These are phyloP conservation scores for Muraenolepis orangiensis DNA, from an alignment of 2,797 vertebrate species.

Conservation along the genomic window DNA sequence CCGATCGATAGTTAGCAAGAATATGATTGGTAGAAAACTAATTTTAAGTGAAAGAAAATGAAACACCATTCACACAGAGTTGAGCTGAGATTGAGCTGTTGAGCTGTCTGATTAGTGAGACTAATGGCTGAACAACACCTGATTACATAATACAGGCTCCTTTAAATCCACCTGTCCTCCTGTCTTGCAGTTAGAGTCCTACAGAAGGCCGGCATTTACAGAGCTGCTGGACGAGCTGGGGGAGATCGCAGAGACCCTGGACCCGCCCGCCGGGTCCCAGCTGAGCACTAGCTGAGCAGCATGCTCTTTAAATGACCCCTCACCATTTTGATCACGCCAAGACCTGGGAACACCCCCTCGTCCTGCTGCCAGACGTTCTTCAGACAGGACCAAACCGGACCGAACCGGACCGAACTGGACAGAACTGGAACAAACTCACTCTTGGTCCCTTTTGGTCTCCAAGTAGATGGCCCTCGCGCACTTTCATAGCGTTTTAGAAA, in stretches of 20 bases:
- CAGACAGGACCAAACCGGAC: neutral
- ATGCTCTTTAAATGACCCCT: neutral
- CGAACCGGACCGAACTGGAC: neutral
- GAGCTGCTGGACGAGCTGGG: slow-evolving; percentile 82
- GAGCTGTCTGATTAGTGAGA: too few relatives aligned
- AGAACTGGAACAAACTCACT: neutral
- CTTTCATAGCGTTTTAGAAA: slow-evolving; percentile 8
- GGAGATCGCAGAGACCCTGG: slow-evolving; percentile 74
- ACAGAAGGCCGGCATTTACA: slow-evolving; percentile 80
- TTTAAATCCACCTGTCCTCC: neutral
- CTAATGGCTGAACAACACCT: neutral
- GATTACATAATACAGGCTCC: neutral
- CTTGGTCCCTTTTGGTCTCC: neutral
- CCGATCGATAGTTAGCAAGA: too few relatives aligned
- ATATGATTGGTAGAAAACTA: too few relatives aligned
- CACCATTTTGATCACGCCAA: slow-evolving; percentile 7
- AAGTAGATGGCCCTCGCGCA: slow-evolving; percentile 7
- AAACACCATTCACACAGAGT: too few relatives aligned
- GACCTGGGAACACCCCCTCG: neutral
- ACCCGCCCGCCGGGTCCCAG: slow-evolving; percentile 56
- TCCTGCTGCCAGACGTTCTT: neutral
- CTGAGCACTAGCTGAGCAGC: slow-evolving; percentile 60
- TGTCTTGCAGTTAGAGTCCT: slow-evolving; percentile 76
- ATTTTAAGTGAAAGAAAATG: too few relatives aligned
- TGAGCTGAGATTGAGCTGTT: too few relatives aligned